A percentile compares a stretch with the other conserved stretches of the same genome.
phyloP scores from a whole-genome alignment of 2,113 vertebrate genomes.

The Condylura cristata region DNA sequence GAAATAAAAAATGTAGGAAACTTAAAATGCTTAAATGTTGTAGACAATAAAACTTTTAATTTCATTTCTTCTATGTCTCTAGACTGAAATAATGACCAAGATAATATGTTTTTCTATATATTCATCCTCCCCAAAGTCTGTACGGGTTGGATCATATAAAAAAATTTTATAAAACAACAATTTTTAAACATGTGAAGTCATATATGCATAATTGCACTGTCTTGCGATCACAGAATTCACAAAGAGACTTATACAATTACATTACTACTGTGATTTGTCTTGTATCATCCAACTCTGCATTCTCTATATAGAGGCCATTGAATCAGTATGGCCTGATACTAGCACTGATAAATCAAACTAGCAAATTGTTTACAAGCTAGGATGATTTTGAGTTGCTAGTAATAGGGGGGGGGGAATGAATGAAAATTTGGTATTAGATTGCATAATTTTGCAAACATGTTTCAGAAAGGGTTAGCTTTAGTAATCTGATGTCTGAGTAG shows the following conservation, averaged over 20 bases:
- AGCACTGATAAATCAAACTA: background rate
- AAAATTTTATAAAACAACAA: background rate
- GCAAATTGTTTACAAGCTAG: background rate
- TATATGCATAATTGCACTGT: background rate
- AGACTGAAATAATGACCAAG: background rate
- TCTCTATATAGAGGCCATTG: background rate
- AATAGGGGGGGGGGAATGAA: slow-evolving; percentile 68
- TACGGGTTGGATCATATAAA: background rate
- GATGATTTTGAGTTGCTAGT: background rate
- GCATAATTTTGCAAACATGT: slow-evolving; percentile 68
- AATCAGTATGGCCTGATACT: background rate
- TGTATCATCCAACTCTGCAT: background rate
- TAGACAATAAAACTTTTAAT: background rate
- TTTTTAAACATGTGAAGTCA: background rate
- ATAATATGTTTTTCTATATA: background rate
- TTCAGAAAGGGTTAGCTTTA: slow-evolving; percentile 77
- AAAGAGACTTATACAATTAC: background rate
- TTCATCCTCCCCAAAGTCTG: background rate
- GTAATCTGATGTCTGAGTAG: slow-evolving; percentile 71
- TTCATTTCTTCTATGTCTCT: background rate
- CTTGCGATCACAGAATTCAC: background rate
- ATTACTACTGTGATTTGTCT: background rate
- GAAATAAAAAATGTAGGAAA: background rate
- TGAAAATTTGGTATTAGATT: slow-evolving; percentile 43
- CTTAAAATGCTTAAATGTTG: background rate